Conservation (phyloP, 2,888 invertebrate genomes). For the Erebia aethiops region DNA sequence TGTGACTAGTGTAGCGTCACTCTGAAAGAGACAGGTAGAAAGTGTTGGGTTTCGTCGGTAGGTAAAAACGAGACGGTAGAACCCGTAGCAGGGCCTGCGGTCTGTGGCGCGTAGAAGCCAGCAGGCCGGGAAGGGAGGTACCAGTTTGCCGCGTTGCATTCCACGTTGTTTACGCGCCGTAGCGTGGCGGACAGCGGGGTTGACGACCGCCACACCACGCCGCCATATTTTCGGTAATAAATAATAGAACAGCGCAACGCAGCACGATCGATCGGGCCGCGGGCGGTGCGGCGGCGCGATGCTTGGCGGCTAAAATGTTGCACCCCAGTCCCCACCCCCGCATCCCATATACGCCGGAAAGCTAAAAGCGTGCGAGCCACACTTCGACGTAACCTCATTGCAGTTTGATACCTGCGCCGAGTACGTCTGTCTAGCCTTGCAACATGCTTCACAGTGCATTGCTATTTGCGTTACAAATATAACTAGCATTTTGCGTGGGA, state of each 20-base stretch:
- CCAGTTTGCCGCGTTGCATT: slow-evolving; percentile 69
- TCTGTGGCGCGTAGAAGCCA: slow-evolving; percentile 41
- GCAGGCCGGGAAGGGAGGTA: slow-evolving; percentile 55
- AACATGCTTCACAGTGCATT: slow-evolving; percentile 2
- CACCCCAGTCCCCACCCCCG: slow-evolving; percentile 50
- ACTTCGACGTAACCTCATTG: slow-evolving; percentile 35
- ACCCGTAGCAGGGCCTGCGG: slow-evolving; percentile 33
- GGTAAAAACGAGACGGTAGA: slow-evolving; percentile 35
- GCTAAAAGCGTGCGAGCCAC: slow-evolving; percentile 27
- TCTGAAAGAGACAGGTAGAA: slow-evolving; percentile 36
- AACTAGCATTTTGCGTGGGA: neutral
- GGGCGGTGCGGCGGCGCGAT: slow-evolving; percentile 71
- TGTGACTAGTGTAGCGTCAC: slow-evolving; percentile 31
- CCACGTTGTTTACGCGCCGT: slow-evolving; percentile 69
- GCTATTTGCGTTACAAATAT: slow-evolving; percentile 5
- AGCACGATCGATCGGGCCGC: slow-evolving; percentile 69
- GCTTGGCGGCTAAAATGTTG: slow-evolving; percentile 67
- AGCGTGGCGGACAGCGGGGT: slow-evolving; percentile 58
- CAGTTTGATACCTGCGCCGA: slow-evolving; percentile 25
- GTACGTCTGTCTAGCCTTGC: slow-evolving; percentile 11
- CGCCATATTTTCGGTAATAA: slow-evolving; percentile 80
- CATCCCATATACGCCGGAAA: slow-evolving; percentile 33
- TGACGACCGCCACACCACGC: slow-evolving; percentile 73
- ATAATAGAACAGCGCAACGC: slow-evolving; percentile 75
- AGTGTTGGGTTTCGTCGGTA: neutral